Evolutionary conservation across 2,888 invertebrate species (phyloP).

Genomic region (Ceraclea dissimilis): DNA sequence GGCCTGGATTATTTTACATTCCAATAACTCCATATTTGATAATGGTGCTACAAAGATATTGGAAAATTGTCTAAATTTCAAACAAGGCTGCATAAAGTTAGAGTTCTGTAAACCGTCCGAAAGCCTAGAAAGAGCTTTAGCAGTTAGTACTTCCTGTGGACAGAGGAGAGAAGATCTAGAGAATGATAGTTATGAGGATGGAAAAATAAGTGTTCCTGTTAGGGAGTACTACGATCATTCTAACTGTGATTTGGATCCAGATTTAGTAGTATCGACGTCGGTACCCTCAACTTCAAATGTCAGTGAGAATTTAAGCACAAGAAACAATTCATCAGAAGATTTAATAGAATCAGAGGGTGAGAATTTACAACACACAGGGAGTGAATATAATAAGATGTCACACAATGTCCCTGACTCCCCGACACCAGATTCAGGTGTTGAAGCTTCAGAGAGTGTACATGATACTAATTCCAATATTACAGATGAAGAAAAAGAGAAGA

Average conservation of each 20-base stretch:
- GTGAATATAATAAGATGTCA: slow-evolving; percentile 9
- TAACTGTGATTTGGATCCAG: slow-evolving; percentile 46
- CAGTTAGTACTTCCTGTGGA: slow-evolving; percentile 18
- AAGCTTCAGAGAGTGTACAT: slow-evolving; percentile 34
- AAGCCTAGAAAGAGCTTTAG: slow-evolving; percentile 69
- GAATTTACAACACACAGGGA: neutral
- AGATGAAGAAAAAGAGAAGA: slow-evolving; percentile 84
- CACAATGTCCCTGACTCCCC: slow-evolving; percentile 45
- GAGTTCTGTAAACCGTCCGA: slow-evolving; percentile 66
- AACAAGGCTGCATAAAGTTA: slow-evolving; percentile 49
- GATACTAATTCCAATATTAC: slow-evolving; percentile 70
- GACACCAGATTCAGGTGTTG: slow-evolving; percentile 40
- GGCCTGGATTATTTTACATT: slow-evolving; percentile 84
- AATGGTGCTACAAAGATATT: slow-evolving; percentile 61
- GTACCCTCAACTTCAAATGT: slow-evolving; percentile 48
- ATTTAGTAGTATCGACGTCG: slow-evolving; percentile 43
- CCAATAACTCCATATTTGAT: slow-evolving; percentile 63
- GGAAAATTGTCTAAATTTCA: slow-evolving; percentile 54
- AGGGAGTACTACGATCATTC: slow-evolving; percentile 36
- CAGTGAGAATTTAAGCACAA: slow-evolving; percentile 44
- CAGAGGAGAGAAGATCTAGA: slow-evolving; percentile 15
- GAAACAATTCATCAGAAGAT: slow-evolving; percentile 45
- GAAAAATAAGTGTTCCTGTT: slow-evolving; percentile 7
- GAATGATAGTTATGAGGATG: slow-evolving; percentile 9
- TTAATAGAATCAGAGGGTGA: slow-evolving; percentile 27